Evolutionary conservation across 2,113 vertebrate genomes (phyloP).

Genomic region (Hemibagrus wyckioides): DNA sequence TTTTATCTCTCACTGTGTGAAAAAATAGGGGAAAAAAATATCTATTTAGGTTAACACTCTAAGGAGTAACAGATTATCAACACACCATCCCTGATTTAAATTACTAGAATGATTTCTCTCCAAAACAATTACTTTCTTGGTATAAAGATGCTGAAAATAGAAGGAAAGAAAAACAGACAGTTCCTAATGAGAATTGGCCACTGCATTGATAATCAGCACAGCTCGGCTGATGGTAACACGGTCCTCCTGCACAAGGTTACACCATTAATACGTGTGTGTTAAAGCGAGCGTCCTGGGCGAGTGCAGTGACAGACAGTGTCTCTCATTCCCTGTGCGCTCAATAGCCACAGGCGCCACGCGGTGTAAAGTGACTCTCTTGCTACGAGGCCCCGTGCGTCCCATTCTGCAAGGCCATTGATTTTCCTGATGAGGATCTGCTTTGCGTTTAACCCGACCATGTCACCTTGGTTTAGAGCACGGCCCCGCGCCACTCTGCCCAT

Average conservation of each 20-base stretch:
- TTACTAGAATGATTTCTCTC: slow-evolving; percentile 12
- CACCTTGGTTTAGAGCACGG: slow-evolving; percentile 87
- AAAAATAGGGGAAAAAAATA: neutral
- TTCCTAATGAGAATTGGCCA: neutral
- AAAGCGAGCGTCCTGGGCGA: slow-evolving; percentile 38
- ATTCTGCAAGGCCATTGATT: slow-evolving; percentile 93
- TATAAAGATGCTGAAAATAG: slow-evolving; percentile 30
- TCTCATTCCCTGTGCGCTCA: slow-evolving; percentile 73
- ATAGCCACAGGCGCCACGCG: slow-evolving; percentile 83
- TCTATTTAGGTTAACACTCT: slow-evolving; percentile 32
- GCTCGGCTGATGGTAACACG: neutral
- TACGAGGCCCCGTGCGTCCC: slow-evolving; percentile 72
- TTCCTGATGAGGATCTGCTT: slow-evolving; percentile 91
- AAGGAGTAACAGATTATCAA: slow-evolving; percentile 28
- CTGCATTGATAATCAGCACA: slow-evolving; percentile 11
- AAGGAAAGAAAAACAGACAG: neutral
- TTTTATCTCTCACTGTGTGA: neutral
- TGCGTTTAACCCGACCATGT: slow-evolving; percentile 97
- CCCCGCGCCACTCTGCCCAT: slow-evolving; percentile 89
- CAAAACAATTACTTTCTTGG: slow-evolving; percentile 3
- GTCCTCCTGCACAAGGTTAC: slow-evolving; percentile 39
- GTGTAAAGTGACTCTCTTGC: slow-evolving; percentile 83
- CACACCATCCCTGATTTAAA: slow-evolving; percentile 23
- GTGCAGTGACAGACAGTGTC: slow-evolving; percentile 46
- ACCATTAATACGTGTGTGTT: slow-evolving; percentile 30